Evolutionary conservation across 2,113 vertebrate species (phyloP).

Genomic region (Pterophyllum scalare): DNA sequence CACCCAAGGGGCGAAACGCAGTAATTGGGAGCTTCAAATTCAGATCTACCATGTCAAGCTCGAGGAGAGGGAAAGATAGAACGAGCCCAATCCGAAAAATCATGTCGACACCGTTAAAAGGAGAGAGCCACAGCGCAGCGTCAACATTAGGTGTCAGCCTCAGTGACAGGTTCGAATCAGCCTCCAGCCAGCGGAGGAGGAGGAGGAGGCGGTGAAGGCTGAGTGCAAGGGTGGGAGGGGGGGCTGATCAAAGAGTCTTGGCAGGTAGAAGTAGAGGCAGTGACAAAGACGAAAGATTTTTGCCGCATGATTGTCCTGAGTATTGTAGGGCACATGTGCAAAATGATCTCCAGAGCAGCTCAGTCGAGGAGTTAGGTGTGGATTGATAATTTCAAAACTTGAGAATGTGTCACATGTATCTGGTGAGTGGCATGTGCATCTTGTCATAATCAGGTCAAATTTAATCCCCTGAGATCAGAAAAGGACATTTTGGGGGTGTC

Average conservation of each 20-base stretch:
- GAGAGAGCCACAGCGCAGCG: constrained; percentile 51
- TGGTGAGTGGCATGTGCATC: background rate
- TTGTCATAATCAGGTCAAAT: background rate
- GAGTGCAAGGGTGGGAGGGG: background rate
- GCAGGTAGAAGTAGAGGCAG: constrained; percentile 26
- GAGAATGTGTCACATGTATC: background rate
- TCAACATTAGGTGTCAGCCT: constrained; percentile 59
- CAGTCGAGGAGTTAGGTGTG: background rate
- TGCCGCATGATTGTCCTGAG: background rate
- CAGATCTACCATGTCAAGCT: constrained; percentile 54
- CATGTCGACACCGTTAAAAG: constrained; percentile 43
- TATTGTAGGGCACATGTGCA: background rate
- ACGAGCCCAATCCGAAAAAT: constrained; percentile 38
- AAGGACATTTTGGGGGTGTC: too few species aligned
- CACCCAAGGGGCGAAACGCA: constrained; percentile 56
- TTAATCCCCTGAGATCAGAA: too few species aligned
- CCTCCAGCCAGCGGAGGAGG: constrained; percentile 46
- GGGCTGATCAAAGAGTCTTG: constrained; percentile 37
- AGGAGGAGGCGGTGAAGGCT: constrained; percentile 7
- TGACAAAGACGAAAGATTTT: constrained; percentile 11
- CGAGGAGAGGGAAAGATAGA: constrained; percentile 9
- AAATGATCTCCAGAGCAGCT: background rate
- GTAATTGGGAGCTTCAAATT: constrained; percentile 75
- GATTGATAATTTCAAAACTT: background rate
- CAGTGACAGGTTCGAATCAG: constrained; percentile 56